phyloP scores from a whole-genome alignment of 2,113 vertebrate genomes.

The Actenoides hombroni region DNA sequence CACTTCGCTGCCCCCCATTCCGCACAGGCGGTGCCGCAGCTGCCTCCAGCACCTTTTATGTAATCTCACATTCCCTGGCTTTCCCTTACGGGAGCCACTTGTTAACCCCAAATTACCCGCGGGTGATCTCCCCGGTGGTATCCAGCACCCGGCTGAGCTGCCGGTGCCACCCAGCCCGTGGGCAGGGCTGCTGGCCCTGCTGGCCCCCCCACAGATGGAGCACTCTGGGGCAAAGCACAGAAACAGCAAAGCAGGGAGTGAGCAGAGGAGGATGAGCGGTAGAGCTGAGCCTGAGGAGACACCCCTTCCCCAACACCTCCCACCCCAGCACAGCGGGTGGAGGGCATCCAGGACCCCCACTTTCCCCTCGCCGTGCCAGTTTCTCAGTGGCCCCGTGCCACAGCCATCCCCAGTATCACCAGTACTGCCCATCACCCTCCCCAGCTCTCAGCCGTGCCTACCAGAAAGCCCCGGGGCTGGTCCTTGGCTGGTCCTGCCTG shows the following conservation, averaged over 20 bases:
- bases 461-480: neutral
- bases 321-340: neutral
- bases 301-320: neutral
- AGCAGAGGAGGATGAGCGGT: neutral
- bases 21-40: neutral
- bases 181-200: neutral
- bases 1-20: neutral
- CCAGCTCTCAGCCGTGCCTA: neutral
- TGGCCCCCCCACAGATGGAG: neutral
- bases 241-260: fast-evolving
- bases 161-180: fast-evolving
- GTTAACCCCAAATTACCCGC: neutral
- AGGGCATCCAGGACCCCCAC: neutral
- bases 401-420: neutral
- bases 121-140: neutral
- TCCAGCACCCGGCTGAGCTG: neutral
- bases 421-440: neutral
- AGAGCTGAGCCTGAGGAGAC: neutral
- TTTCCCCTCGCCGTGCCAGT: neutral
- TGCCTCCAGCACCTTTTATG: constrained; percentile 13
- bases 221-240: fast-evolving
- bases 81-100: neutral
- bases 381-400: neutral
- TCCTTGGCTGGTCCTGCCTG: neutral
- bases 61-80: neutral